These are phyloP conservation scores for Andrena marginata DNA, from an alignment of 2,888 invertebrate genomes.

Conservation along the genomic window DNA sequence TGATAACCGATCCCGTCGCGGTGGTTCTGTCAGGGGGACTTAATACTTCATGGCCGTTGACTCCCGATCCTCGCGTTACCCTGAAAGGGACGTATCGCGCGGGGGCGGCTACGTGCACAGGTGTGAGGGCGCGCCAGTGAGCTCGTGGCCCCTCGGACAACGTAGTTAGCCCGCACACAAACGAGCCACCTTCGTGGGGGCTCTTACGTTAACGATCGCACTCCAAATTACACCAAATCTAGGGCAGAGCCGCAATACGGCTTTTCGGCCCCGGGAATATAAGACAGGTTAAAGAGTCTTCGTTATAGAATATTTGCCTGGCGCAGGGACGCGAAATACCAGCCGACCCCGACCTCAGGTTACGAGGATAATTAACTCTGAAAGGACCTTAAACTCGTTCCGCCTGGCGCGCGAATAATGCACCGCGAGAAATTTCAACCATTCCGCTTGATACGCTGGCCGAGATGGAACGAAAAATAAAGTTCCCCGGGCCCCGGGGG, in stretches of 20 bases:
- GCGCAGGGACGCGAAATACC: constrained; percentile 41
- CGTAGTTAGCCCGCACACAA: constrained; percentile 55
- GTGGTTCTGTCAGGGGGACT: neutral
- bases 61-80: neutral
- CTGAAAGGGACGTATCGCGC: constrained; percentile 10
- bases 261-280: constrained; percentile 65
- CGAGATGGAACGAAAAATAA: constrained; percentile 16
- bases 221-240: constrained; percentile 70
- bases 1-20: neutral
- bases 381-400: constrained; percentile 48
- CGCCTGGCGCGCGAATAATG: constrained; percentile 34
- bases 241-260: constrained; percentile 72
- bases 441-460: constrained; percentile 8
- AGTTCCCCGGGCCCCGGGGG: neutral
- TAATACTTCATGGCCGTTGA: neutral
- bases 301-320: constrained; percentile 57
- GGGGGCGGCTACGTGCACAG: constrained; percentile 15
- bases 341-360: constrained; percentile 28
- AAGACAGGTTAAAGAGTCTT: constrained; percentile 64
- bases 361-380: constrained; percentile 62
- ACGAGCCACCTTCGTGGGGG: constrained; percentile 54
- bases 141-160: constrained; percentile 48
- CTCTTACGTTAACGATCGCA: constrained; percentile 74
- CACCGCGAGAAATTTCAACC: constrained; percentile 35
- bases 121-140: constrained; percentile 6